phyloP scores from a whole-genome alignment of 2,113 vertebrate genomes.

The Syngnathus typhle region DNA sequence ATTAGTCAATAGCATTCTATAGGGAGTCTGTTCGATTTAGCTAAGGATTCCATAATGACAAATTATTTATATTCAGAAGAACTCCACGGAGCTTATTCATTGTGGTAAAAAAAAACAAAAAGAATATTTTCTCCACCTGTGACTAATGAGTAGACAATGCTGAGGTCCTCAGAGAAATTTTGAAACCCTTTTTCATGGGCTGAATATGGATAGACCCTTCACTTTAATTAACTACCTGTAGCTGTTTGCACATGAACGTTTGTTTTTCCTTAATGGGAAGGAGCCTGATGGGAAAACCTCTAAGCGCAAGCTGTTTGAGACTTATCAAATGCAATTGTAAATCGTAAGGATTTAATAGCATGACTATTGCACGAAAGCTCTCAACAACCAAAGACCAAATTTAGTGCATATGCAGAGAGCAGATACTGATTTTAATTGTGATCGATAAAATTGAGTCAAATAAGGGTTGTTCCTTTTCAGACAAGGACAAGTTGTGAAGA shows the following conservation, averaged over 20 bases:
- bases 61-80: constrained; percentile 7
- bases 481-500: background rate
- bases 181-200: constrained; percentile 17
- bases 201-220: constrained; percentile 19
- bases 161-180: constrained; percentile 4
- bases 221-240: constrained; percentile 41
- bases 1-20: constrained; percentile 26
- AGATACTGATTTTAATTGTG: background rate
- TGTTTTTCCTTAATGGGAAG: constrained; percentile 6
- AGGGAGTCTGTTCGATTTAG: constrained; percentile 2
- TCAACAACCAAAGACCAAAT: background rate
- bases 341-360: background rate
- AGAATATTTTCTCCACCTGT: constrained; percentile 13
- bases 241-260: constrained; percentile 29
- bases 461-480: background rate
- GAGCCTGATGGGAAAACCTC: background rate
- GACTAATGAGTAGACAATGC: constrained; percentile 3
- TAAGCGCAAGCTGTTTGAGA: background rate
- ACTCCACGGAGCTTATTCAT: constrained; percentile 8
- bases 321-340: background rate
- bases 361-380: background rate
- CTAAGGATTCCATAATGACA: background rate
- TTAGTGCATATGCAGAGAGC: background rate
- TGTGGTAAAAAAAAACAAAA: constrained; percentile 13
- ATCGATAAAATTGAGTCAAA: background rate